These are phyloP conservation scores for Orchesella cincta DNA, from an alignment of 1,140 invertebrate genomes.

Conservation along the genomic window DNA sequence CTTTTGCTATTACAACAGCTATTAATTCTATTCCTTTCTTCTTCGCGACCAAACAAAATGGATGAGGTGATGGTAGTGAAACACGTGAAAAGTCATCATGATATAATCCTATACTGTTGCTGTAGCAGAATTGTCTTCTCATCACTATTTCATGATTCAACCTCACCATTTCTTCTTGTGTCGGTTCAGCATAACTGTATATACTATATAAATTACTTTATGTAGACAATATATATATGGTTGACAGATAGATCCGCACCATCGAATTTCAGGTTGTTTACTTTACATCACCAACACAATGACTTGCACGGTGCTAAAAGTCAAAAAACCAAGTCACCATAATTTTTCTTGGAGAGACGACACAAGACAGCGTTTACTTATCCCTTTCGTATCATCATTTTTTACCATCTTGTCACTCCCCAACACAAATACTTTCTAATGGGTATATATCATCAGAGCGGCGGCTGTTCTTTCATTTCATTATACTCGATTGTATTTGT, in stretches of 20 bases:
- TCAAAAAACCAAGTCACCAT: not conserved
- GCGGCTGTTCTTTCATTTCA: too few relatives aligned
- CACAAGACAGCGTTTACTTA: too few relatives aligned
- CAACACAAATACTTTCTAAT: not conserved
- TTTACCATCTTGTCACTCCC: not conserved
- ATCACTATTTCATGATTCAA: not conserved
- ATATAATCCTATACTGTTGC: not conserved
- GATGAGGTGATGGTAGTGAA: not conserved
- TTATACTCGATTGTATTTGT: too few relatives aligned
- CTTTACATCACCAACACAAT: not conserved
- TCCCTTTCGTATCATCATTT: too few relatives aligned
- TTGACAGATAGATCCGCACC: not conserved
- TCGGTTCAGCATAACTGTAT: not conserved
- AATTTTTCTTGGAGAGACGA: not conserved
- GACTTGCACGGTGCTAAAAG: not conserved
- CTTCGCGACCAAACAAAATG: not conserved
- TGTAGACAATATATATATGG: too few relatives aligned
- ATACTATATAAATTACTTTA: too few relatives aligned
- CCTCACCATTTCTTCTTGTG: not conserved
- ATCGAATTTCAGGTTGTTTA: not conserved
- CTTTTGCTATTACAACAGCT: conserved; percentile 9
- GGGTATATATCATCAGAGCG: not conserved
- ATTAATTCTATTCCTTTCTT: not conserved
- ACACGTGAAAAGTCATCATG: not conserved
- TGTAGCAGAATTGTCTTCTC: not conserved